Conservation (phyloP, 2,888 invertebrate genomes). For the Cephus pulcher region DNA sequence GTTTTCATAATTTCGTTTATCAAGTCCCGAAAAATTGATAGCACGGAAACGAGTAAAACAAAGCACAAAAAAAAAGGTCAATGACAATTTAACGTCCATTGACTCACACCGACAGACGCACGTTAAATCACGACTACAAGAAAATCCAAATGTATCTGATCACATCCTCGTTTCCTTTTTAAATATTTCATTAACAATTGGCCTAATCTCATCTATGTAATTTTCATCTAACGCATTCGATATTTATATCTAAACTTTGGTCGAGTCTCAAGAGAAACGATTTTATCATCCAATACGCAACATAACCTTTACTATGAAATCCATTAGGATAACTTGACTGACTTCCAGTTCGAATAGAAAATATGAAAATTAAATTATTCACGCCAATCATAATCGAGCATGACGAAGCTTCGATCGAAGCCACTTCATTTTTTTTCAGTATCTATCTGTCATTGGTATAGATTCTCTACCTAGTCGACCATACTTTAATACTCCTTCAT, state of each 20-base stretch:
- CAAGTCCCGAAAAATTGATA: background rate
- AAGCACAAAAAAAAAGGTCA: background rate
- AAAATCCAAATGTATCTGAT: background rate
- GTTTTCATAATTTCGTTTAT: background rate
- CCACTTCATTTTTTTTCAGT: background rate
- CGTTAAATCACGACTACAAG: background rate
- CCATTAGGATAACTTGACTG: background rate
- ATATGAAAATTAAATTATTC: background rate
- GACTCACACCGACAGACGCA: background rate
- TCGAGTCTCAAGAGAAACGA: background rate
- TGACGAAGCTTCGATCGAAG: background rate
- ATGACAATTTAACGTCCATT: too few species aligned
- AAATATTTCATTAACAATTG: background rate
- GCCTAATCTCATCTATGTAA: background rate
- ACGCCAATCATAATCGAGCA: background rate
- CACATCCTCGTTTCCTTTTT: background rate
- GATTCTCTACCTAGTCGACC: background rate
- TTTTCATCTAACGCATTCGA: background rate
- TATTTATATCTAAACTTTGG: background rate
- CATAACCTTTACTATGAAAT: background rate
- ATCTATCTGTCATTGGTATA: background rate
- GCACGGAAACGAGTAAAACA: background rate
- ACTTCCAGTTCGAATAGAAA: background rate
- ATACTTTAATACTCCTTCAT: background rate
- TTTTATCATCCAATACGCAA: background rate